phyloP scores from a whole-genome alignment of 2,888 invertebrate genomes.

The Caenorhabditis drosophilae region DNA sequence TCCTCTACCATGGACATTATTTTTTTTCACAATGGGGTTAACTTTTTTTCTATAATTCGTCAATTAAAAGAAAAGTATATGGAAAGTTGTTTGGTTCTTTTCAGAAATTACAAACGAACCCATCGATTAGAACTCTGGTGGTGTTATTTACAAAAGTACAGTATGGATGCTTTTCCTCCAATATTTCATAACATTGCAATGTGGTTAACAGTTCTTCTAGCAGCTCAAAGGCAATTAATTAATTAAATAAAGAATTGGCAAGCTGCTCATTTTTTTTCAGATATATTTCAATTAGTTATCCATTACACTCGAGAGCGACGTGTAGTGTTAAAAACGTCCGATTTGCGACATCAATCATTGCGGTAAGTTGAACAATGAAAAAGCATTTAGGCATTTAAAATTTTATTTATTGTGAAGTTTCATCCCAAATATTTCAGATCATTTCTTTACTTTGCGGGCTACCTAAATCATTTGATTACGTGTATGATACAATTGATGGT shows the following conservation, averaged over 20 bases:
- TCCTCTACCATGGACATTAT: slow-evolving; percentile 85
- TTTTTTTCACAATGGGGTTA: slow-evolving; percentile 63
- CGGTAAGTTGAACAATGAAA: slow-evolving; percentile 72
- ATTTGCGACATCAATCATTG: slow-evolving; percentile 79
- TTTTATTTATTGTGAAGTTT: no score
- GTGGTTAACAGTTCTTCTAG: slow-evolving; percentile 88
- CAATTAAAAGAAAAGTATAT: no score
- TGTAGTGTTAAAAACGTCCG: slow-evolving; percentile 76
- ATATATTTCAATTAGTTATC: slow-evolving; percentile 93
- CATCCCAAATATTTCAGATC: slow-evolving; percentile 35
- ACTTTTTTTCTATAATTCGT: no score
- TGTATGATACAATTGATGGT: slow-evolving; percentile 73
- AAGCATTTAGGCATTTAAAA: background rate
- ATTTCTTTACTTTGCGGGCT: slow-evolving; percentile 83
- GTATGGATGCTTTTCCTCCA: slow-evolving; percentile 73
- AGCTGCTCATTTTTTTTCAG: slow-evolving; percentile 33
- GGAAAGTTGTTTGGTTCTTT: slow-evolving; percentile 9
- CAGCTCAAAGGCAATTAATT: slow-evolving; percentile 81
- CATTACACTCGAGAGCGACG: slow-evolving; percentile 83
- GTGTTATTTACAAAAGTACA: slow-evolving; percentile 67
- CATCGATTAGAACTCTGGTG: slow-evolving; percentile 59
- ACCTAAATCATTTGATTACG: slow-evolving; percentile 82
- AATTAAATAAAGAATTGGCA: background rate
- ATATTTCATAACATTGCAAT: slow-evolving; percentile 92
- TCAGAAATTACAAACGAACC: slow-evolving; percentile 50